Conservation (phyloP, 2,113 vertebrate species). For the Edolisoma coerulescens region DNA sequence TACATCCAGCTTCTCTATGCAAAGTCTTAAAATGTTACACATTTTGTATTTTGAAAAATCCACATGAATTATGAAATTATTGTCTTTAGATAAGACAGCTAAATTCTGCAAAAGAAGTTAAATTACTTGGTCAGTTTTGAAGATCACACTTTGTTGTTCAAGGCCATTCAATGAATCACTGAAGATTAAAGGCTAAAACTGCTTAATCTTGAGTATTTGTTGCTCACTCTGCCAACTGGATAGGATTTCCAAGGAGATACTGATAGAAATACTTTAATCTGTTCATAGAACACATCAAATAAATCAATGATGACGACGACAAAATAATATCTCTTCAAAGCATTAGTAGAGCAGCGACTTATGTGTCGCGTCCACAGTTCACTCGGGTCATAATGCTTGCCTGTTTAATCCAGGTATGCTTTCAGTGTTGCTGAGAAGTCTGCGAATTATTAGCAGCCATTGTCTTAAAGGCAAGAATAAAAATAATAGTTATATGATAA, state of each 20-base stretch:
- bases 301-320: neutral
- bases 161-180: neutral
- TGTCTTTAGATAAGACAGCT: neutral
- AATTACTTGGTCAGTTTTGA: neutral
- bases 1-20: neutral
- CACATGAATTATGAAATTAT: neutral
- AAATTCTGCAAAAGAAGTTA: neutral
- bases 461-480: neutral
- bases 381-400: neutral
- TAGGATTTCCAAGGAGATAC: neutral
- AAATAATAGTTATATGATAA: neutral
- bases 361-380: neutral
- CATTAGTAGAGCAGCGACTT: neutral
- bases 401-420: neutral
- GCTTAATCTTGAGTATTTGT: neutral
- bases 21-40: neutral
- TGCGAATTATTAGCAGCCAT: neutral
- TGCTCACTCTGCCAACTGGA: neutral
- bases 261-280: slow-evolving; percentile 31
- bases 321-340: neutral
- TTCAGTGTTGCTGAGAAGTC: neutral
- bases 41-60: neutral
- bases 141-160: neutral
- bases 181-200: neutral
- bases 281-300: neutral